Conservation (phyloP, 2,888 invertebrate genomes). For the Philaethria dido region DNA sequence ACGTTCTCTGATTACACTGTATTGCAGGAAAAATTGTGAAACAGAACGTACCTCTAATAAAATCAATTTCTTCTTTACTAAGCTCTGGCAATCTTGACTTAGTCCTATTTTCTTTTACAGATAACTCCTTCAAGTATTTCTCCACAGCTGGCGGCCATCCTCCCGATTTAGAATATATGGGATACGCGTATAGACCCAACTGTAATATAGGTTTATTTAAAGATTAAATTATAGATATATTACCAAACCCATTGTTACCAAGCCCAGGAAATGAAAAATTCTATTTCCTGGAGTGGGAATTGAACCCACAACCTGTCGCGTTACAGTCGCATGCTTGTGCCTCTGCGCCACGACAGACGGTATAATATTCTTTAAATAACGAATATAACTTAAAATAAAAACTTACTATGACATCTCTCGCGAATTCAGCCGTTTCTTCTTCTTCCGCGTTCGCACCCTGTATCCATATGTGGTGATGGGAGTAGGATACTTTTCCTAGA, state of each 20-base stretch:
- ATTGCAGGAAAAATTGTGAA: no score
- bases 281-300: no score
- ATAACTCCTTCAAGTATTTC: background rate
- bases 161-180: background rate
- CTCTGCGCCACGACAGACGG: no score
- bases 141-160: background rate
- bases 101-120: background rate
- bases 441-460: background rate
- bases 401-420: background rate
- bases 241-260: no score
- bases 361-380: no score
- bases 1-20: no score
- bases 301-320: no score
- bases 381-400: no score
- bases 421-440: background rate
- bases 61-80: constrained; percentile 13
- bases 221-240: no score
- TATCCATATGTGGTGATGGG: background rate
- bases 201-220: no score
- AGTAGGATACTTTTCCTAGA: constrained; percentile 1
- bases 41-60: constrained; percentile 14
- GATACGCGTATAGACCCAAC: background rate
- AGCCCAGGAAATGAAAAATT: no score
- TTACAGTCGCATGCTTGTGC: no score
- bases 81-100: constrained; percentile 2